Evolutionary conservation across 2,888 invertebrate genomes (phyloP).

Genomic region (Abscondita cerata): DNA sequence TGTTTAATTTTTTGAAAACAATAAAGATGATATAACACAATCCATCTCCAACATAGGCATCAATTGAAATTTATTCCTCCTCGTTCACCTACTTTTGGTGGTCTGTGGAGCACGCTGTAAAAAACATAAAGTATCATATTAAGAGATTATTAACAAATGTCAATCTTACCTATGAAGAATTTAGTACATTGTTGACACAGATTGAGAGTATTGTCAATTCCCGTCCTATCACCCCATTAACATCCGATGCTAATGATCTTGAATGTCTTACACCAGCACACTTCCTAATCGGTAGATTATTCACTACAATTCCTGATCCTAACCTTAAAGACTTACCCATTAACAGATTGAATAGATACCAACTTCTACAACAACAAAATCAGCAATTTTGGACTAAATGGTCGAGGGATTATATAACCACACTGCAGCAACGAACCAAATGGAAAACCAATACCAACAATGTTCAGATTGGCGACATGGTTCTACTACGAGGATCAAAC

Average conservation of each 20-base stretch:
- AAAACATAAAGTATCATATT: neutral
- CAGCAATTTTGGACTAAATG: constrained; percentile 34
- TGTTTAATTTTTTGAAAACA: neutral
- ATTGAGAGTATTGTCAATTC: no score
- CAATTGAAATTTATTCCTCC: neutral
- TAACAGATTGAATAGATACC: constrained; percentile 34
- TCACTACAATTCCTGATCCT: constrained; percentile 34
- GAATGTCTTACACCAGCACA: constrained; percentile 33
- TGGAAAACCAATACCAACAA: constrained; percentile 2
- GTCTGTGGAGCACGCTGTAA: neutral
- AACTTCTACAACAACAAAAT: constrained; percentile 31
- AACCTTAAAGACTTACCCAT: constrained; percentile 19
- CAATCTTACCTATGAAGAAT: neutral
- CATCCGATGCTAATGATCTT: constrained; percentile 39
- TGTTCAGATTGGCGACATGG: neutral
- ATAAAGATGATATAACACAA: neutral
- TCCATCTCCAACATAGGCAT: neutral
- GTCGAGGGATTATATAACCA: constrained; percentile 18
- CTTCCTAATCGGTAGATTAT: constrained; percentile 37
- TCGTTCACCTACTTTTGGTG: neutral
- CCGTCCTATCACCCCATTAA: no score
- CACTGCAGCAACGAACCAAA: constrained; percentile 17
- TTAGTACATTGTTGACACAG: neutral
- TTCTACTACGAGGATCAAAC: no score
- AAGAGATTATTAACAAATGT: neutral